A percentile compares a stretch with the other conserved stretches of the same genome.
Evolutionary conservation across 2,888 invertebrate species (phyloP).

Genomic region (Colostygia pectinataria): DNA sequence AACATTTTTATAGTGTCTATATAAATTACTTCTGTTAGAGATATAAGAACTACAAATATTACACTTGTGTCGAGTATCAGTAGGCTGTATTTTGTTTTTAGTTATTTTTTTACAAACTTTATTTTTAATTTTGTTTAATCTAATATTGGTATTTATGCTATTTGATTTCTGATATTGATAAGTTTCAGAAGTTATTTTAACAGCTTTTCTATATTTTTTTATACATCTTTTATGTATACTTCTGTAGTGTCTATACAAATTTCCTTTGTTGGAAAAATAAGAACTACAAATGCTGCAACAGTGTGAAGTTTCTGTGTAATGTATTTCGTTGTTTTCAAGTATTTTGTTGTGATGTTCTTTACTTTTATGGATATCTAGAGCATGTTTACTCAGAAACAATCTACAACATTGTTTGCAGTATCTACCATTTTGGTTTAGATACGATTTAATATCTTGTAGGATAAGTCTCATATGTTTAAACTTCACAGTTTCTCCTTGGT

Average conservation of each 20-base stretch:
- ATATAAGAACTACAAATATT: slow-evolving; percentile 21
- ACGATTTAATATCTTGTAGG: slow-evolving; percentile 48
- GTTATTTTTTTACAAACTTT: neutral
- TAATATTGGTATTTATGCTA: neutral
- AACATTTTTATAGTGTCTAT: slow-evolving; percentile 41
- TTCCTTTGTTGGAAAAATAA: slow-evolving; percentile 28
- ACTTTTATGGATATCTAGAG: slow-evolving; percentile 39
- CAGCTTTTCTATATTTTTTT: neutral
- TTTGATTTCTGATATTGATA: neutral
- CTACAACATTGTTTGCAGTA: slow-evolving; percentile 60
- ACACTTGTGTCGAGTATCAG: slow-evolving; percentile 19
- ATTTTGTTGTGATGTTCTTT: slow-evolving; percentile 28
- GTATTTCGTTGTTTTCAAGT: slow-evolving; percentile 6
- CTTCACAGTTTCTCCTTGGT: neutral
- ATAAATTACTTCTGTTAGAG: slow-evolving; percentile 31
- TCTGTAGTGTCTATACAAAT: slow-evolving; percentile 42
- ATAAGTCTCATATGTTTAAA: slow-evolving; percentile 37
- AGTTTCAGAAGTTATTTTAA: too few species aligned
- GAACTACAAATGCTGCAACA: slow-evolving; percentile 21
- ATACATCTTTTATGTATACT: slow-evolving; percentile 33
- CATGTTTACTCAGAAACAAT: slow-evolving; percentile 49
- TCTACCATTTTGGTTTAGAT: slow-evolving; percentile 48
- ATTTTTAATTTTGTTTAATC: neutral
- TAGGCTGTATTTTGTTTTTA: neutral
- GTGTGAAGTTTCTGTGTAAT: neutral